Base-by-base conservation (phyloP, 1,140 invertebrate genomes). In the Mya arenaria region DNA sequence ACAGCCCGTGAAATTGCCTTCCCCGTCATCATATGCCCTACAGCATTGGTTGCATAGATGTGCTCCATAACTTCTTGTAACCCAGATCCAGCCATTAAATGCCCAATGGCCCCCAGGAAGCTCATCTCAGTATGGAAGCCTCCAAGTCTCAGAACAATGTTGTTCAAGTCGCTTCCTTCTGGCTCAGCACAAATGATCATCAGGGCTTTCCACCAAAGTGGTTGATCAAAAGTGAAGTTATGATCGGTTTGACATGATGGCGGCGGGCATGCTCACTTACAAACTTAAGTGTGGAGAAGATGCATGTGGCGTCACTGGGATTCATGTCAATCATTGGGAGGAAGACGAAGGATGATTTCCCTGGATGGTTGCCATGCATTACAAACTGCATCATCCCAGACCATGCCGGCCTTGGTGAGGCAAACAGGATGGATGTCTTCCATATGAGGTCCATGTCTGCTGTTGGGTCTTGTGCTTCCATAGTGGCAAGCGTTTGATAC, bases 1-100 rank as follows among this genome's bases (percentile, higher is more conserved):
- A 93, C 82, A 41, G 89, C 88, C 86, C 92, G 85, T 28, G 90
- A 77, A 86, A 91, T 92, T 56, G 91, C 85, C 93, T 88, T 30
- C 90, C 89, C 63, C 63, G 71, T 56, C 93, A 68, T 86, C 82
- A 90, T 91, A 86, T 92, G 89, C 1, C 86, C 85, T 34, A 89
- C 87, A 52, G 86, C 88, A 60, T 84, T 80, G 63, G 63, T 41
- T 0, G 65, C 85, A 85, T 78, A 87, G 4, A 87, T 55, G 17
- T 58, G 32, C 32, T 87, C 79, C 23, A 85, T 52, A 17, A 81
- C 5, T 66, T 88, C 68, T 30, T 48, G 25, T 32, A 88, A 52
- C 19, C 84, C 84, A 17, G 55, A 66, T 4, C 39, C 56, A 63
- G 55, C 34, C 84, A 44, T 69, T n/a, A 65, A n/a, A 28, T 52